Evolutionary conservation across 2,797 vertebrate species (phyloP).

Genomic region (Arvicola amphibius): DNA sequence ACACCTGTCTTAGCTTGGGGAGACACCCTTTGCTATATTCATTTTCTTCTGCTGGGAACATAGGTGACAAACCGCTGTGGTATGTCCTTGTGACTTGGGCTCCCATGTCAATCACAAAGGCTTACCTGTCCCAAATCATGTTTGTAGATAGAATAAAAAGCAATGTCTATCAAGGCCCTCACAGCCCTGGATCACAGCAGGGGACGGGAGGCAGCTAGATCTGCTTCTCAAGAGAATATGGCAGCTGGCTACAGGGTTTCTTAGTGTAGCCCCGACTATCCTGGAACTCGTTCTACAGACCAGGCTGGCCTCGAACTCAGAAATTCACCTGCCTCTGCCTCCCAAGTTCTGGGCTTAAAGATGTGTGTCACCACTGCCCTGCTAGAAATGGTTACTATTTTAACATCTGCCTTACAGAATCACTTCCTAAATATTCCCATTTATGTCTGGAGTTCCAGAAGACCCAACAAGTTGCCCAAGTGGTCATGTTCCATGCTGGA

Average conservation of each 20-base stretch:
- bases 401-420: not conserved
- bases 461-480: not conserved
- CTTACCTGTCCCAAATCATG: rapidly evolving
- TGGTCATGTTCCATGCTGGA: not conserved
- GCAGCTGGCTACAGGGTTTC: not conserved
- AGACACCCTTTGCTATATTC: not conserved
- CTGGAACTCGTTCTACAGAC: not conserved
- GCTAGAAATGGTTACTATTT: not conserved
- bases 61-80: not conserved
- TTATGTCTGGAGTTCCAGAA: not conserved
- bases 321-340: not conserved
- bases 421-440: not conserved
- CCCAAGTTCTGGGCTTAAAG: not conserved
- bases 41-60: not conserved
- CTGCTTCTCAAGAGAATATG: not conserved
- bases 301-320: not conserved
- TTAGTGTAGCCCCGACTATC: not conserved
- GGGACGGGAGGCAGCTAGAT: not conserved
- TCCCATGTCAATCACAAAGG: not conserved
- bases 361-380: not conserved
- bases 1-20: not conserved
- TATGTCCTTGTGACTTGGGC: not conserved
- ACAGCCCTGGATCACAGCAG: not conserved
- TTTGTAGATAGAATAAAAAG: not conserved
- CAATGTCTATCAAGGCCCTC: not conserved